Evolutionary conservation across 2,113 vertebrate species (phyloP), one percentile per base, ranked within the genome.

Genomic region (Halichoerus grypus): DNA sequence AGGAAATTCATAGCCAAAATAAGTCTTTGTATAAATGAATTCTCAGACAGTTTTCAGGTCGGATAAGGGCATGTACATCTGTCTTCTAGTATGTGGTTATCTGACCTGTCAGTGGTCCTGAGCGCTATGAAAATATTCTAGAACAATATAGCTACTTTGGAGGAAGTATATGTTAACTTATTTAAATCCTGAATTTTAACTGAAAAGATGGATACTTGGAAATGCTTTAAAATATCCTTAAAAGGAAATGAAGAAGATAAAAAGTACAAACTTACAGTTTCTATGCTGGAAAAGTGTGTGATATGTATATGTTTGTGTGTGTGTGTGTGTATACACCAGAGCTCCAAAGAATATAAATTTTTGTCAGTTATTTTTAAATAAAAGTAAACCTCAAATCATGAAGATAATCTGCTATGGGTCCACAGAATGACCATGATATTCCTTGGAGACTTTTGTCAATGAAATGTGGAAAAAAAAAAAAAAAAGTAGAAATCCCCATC

Each of bases 141-240:
- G 39, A 72, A 86, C 6, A 65, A 65, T 74, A 51, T 1, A 65
- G 24, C 7, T 95, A 39, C 39, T 91, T 69, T 63, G 77, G 31
- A 69, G 28, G 21, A 72, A 94, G 63, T 12, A 24, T 71, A 87
- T 16, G 33, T 61, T 91, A 92, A 87, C 49, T 63, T 8, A 85
- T 61, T 74, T 53, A 77, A 96, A 21, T 72, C 16, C 61, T 77
- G 21, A 76, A 49, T 74, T 95, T 89, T 94, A 94, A 80, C 16
- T 67, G 63, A 94, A 96, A 82, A 55, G 13, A 85, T 46, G 83
- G 36, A 51, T n/a, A 91, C 74, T 96, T 16, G 95, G 49, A 85
- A 94, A 94, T 92, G 55, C 33, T 96, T 95, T 83, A 76, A 96
- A 90, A 85, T 90, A 92, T 16, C 11, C 76, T 95, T 49, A 69